Conservation (phyloP, 2,113 vertebrate species). For the Oryzias celebensis region DNA sequence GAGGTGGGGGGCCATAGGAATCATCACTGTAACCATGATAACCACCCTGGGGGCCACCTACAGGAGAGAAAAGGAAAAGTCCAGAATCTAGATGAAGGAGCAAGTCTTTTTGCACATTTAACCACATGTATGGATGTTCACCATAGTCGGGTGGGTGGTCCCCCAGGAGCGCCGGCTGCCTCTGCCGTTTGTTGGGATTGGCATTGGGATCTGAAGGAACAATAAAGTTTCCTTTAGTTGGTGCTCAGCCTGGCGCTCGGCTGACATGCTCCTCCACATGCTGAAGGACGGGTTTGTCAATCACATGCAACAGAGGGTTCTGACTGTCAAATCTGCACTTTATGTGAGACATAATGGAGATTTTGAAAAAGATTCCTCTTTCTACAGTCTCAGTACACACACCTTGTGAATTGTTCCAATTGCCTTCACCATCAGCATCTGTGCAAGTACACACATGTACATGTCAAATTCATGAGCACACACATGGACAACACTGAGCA, state of each 20-base stretch:
- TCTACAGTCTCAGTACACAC: conserved; percentile 45
- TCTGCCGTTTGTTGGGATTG: conserved; percentile 89
- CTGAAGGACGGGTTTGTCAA: conserved; percentile 47
- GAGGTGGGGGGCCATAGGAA: conserved; percentile 85
- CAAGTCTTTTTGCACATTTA: not conserved
- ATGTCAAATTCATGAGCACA: conserved; percentile 59
- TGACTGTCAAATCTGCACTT: not conserved
- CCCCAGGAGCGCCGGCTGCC: conserved; percentile 88
- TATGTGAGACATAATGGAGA: conserved; percentile 69
- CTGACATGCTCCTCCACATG: conserved; percentile 2
- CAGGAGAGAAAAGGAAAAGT: not conserved
- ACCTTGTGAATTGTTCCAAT: conserved; percentile 77
- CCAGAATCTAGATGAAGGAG: not conserved
- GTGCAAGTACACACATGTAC: conserved; percentile 77
- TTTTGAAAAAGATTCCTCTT: conserved; percentile 34
- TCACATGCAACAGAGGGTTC: conserved; percentile 64
- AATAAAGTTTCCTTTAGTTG: not conserved
- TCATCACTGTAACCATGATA: conserved; percentile 89
- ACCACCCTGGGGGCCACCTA: conserved; percentile 86
- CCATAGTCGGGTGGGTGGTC: conserved; percentile 90
- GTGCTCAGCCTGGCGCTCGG: too few relatives aligned
- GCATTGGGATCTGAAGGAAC: conserved; percentile 79
- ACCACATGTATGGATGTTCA: conserved; percentile 27
- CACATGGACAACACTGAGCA: conserved; percentile 12
- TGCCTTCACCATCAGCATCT: conserved; percentile 82